Evolutionary conservation across 2,797 vertebrate genomes (phyloP).

Genomic region (Acanthurus tractus): DNA sequence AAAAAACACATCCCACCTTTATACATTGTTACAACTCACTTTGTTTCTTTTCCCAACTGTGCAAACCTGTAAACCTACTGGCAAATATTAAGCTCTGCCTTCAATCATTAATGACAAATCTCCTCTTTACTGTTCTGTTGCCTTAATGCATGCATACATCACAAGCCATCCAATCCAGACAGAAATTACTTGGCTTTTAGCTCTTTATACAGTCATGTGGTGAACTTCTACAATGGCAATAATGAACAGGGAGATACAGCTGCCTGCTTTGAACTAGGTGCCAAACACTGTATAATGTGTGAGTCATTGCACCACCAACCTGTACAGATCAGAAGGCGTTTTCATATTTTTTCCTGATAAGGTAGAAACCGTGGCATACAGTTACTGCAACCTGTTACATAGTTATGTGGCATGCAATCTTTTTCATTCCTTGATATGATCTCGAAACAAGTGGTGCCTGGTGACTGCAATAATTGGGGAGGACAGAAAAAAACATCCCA

Average conservation of each 20-base stretch:
- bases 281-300: conserved; percentile 38
- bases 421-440: conserved; percentile 1
- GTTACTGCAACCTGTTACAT: neutral
- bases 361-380: neutral
- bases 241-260: neutral
- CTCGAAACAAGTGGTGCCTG: too few species aligned
- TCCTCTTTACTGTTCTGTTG: neutral
- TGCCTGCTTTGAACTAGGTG: conserved; percentile 35
- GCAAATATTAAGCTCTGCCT: neutral
- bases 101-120: conserved; percentile 4
- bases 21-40: neutral
- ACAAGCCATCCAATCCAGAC: neutral
- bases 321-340: conserved; percentile 18
- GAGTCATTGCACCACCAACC: conserved; percentile 29
- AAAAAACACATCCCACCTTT: neutral
- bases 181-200: conserved; percentile 13
- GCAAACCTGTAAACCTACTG: conserved; percentile 1
- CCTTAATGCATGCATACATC: neutral
- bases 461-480: too few species aligned
- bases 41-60: neutral
- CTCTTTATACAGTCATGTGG: conserved; percentile 6
- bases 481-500: too few species aligned
- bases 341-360: conserved; percentile 18
- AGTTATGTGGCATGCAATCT: neutral
- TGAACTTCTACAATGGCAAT: neutral